These are phyloP conservation scores for Ectemnius continuus DNA, from an alignment of 2,888 invertebrate genomes.

Conservation along the genomic window DNA sequence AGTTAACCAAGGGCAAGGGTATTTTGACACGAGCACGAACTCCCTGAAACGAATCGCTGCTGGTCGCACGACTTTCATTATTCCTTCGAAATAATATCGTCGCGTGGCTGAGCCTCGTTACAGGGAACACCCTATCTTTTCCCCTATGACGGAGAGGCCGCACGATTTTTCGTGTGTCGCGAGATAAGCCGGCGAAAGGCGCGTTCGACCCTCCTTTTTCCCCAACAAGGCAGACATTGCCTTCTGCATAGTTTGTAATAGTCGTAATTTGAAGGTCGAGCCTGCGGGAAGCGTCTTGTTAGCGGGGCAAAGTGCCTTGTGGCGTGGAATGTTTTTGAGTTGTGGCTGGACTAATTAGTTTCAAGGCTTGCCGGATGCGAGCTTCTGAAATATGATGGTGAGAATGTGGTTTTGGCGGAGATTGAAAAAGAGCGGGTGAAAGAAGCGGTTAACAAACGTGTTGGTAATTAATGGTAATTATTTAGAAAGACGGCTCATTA, in stretches of 20 bases:
- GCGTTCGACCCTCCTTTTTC: neutral
- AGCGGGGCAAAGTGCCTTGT: too few species aligned
- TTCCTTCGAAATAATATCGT: neutral
- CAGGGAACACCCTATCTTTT: neutral
- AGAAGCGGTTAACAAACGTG: too few species aligned
- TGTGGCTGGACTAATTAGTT: too few species aligned
- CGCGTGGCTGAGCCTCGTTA: neutral
- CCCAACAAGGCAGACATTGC: neutral
- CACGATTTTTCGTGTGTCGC: neutral
- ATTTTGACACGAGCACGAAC: neutral
- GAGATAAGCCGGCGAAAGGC: neutral
- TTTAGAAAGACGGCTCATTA: too few species aligned
- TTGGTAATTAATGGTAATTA: too few species aligned
- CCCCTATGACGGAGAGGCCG: neutral
- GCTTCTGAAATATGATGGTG: too few species aligned
- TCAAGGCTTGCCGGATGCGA: too few species aligned
- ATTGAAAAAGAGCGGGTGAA: too few species aligned
- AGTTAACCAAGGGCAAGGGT: neutral
- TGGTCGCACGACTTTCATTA: neutral
- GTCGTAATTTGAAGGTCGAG: too few species aligned
- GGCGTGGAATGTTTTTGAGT: too few species aligned
- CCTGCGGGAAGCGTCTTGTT: too few species aligned
- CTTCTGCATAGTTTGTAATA: neutral
- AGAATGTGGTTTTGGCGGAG: too few species aligned
- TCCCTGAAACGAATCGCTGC: neutral